These are phyloP conservation scores for Chrysolophus pictus DNA, from an alignment of 2,797 vertebrate species.

Conservation along the genomic window DNA sequence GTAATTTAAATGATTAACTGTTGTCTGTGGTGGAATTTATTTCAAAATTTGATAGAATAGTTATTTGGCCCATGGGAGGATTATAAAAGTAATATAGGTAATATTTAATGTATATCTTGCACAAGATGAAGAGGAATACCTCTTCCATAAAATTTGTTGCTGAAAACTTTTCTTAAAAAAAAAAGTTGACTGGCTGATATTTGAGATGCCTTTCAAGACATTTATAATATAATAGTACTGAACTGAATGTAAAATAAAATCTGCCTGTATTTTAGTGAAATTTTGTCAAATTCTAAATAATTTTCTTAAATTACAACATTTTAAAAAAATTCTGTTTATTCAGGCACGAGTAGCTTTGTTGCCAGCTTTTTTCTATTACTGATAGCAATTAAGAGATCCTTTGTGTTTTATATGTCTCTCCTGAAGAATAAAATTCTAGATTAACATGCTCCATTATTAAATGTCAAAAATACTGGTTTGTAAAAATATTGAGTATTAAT, in stretches of 20 bases:
- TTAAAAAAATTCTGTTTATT: not conserved
- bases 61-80: not conserved
- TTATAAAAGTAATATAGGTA: not conserved
- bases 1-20: not conserved
- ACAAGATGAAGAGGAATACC: not conserved
- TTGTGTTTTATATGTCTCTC: not conserved
- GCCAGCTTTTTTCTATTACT: not conserved
- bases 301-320: not conserved
- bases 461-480: not conserved
- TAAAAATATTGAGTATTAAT: not conserved
- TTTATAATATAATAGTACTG: not conserved
- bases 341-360: not conserved
- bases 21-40: not conserved
- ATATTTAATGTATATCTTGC: not conserved
- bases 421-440: not conserved
- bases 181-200: not conserved
- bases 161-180: not conserved
- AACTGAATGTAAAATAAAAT: not conserved
- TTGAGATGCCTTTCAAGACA: not conserved
- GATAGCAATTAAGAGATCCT: not conserved
- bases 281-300: not conserved
- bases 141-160: not conserved
- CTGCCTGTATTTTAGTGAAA: not conserved
- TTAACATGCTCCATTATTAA: not conserved
- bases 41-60: not conserved